Evolutionary conservation across 2,113 vertebrate genomes (phyloP).

Genomic region (Potamarius usumacintae): DNA sequence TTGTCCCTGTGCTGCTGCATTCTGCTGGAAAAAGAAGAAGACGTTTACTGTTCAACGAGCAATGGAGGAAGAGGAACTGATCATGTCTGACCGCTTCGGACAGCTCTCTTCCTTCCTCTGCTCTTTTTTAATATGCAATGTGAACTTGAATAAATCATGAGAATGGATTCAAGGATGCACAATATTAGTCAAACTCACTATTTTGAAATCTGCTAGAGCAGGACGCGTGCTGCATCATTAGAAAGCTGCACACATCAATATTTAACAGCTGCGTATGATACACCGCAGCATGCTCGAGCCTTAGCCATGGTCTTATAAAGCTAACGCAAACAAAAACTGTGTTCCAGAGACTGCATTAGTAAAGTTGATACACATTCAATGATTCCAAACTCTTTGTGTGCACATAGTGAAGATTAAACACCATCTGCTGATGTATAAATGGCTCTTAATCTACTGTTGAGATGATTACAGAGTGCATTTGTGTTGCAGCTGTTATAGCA

Average conservation of each 20-base stretch:
- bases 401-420: conserved; percentile 15
- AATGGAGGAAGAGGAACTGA: neutral
- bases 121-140: conserved; percentile 13
- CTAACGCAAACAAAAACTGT: conserved; percentile 19
- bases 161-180: neutral
- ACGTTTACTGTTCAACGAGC: neutral
- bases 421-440: conserved; percentile 41
- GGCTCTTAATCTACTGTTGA: conserved; percentile 20
- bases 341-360: conserved; percentile 9
- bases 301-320: conserved; percentile 5
- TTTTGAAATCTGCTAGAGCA: neutral
- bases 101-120: neutral
- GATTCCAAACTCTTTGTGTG: conserved; percentile 5
- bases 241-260: neutral
- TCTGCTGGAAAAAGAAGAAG: neutral
- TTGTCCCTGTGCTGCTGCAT: neutral
- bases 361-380: neutral
- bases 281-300: neutral
- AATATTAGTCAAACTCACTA: neutral
- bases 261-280: conserved; percentile 16
- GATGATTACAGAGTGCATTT: conserved; percentile 21
- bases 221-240: neutral
- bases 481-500: neutral
- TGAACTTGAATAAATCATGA: conserved; percentile 2
- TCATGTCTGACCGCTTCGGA: neutral